Conservation (phyloP, 2,113 vertebrate species). For the Mormoops blainvillei region DNA sequence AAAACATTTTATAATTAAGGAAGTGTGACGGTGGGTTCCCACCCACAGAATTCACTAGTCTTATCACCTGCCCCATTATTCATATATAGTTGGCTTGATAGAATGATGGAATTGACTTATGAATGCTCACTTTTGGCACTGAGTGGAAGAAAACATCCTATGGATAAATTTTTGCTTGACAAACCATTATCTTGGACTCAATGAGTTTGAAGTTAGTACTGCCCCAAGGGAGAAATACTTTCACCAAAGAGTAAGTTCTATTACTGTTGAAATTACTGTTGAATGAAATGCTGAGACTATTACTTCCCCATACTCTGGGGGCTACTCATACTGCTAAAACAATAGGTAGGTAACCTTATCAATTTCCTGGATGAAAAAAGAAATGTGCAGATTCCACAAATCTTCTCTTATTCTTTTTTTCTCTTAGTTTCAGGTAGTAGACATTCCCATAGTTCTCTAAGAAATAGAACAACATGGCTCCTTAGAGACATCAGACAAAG, state of each 20-base stretch:
- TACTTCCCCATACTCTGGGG: not conserved
- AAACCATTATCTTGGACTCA: not conserved
- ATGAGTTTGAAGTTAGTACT: not conserved
- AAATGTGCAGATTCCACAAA: not conserved
- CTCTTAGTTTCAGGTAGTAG: not conserved
- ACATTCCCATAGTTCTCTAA: not conserved
- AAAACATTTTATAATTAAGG: slow-evolving; percentile 7
- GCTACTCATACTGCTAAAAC: not conserved
- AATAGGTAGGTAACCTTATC: not conserved
- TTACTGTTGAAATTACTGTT: not conserved
- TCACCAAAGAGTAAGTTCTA: not conserved
- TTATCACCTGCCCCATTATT: not conserved
- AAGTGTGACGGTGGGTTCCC: not conserved
- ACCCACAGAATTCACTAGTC: not conserved
- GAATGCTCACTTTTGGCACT: not conserved
- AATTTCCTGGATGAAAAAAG: not conserved
- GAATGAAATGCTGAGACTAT: not conserved
- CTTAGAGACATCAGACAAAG: not conserved
- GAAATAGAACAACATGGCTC: not conserved
- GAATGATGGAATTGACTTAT: not conserved
- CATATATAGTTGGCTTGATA: not conserved
- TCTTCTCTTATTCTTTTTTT: not conserved
- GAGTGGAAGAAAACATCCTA: not conserved
- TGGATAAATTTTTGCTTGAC: not conserved
- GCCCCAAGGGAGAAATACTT: not conserved